These are phyloP conservation scores for Meloidogyne hapla DNA, from an alignment of 1,140 invertebrate species.

Conservation along the genomic window DNA sequence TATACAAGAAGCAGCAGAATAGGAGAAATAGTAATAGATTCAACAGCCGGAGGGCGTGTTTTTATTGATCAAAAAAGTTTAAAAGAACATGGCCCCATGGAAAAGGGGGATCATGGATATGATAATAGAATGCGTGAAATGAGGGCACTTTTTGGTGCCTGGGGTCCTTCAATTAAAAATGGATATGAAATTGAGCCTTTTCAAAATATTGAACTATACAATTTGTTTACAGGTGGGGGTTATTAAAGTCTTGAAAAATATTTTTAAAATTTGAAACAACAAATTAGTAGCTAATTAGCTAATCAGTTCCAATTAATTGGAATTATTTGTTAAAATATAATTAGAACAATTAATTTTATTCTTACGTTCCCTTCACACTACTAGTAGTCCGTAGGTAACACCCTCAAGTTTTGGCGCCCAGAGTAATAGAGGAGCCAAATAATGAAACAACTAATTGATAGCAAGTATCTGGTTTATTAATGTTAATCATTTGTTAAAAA, in stretches of 20 bases:
- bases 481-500: conserved; percentile 17
- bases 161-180: conserved; percentile 48
- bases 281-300: too few relatives aligned
- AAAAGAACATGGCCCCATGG: conserved; percentile 18
- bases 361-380: too few relatives aligned
- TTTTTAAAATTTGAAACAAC: too few relatives aligned
- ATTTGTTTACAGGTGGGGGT: conserved; percentile 48
- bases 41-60: conserved; percentile 13
- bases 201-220: conserved; percentile 57
- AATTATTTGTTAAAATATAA: too few relatives aligned
- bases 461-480: too few relatives aligned
- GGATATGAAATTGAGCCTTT: conserved; percentile 43
- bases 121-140: conserved; percentile 39
- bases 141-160: conserved; percentile 55
- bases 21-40: conserved; percentile 29
- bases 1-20: conserved; percentile 22
- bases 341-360: too few relatives aligned
- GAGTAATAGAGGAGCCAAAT: too few relatives aligned
- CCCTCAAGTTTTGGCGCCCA: too few relatives aligned
- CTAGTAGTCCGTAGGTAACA: too few relatives aligned
- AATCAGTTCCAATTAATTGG: too few relatives aligned
- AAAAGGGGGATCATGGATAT: conserved; percentile 31
- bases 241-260: not conserved
- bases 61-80: not conserved
- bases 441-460: too few relatives aligned